Evolutionary conservation across 2,797 vertebrate species (phyloP), one percentile per base, ranked within the genome.

Genomic region (Apodemus agrarius): DNA sequence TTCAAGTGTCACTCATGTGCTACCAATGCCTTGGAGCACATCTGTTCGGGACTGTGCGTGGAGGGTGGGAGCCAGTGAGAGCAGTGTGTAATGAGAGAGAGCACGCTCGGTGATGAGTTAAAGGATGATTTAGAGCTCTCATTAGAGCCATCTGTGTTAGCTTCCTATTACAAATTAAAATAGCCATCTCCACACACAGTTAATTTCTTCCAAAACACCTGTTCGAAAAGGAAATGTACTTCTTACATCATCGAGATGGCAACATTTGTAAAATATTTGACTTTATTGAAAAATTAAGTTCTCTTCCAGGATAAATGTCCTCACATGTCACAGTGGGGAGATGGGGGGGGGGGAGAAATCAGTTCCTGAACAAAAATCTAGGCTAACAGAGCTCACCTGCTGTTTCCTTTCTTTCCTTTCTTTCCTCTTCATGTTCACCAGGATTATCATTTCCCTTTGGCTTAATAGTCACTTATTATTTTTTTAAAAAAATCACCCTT

Each of bases 231-330:
- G 61, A 76, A 89, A 40, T 83, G 4, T 29, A n/a, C 63, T 93
- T 93, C 40, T 96, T 95, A 82, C 7, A 52, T 95, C 76, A 92
- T 97, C 63, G 37, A 75, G 97, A 94, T 57, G 87, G 74, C 94
- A 98, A 91, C 93, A 96, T 94, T 94, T 94, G 59, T 84, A 91
- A 97, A 97, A 97, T 95, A 97, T 95, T 97, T 98, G 95, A 90
- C 95, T 98, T 97, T 95, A 90, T 29, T 93, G 96, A 88, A 87
- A 87, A 86, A 75, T 78, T 93, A 46, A 90, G 95, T 89, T 92
- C 89, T 79, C 31, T 90, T 94, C 74, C 95, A 96, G 78, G 97
- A 96, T 94, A 96, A 96, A 91, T 96, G 97, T 52, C 97, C 89
- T 91, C 81, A 84, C 74, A 86, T 22, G 37, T 90, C 96, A 92